Base-by-base conservation (phyloP, 2,113 vertebrate species). In the Orientallactaga bullata region DNA sequence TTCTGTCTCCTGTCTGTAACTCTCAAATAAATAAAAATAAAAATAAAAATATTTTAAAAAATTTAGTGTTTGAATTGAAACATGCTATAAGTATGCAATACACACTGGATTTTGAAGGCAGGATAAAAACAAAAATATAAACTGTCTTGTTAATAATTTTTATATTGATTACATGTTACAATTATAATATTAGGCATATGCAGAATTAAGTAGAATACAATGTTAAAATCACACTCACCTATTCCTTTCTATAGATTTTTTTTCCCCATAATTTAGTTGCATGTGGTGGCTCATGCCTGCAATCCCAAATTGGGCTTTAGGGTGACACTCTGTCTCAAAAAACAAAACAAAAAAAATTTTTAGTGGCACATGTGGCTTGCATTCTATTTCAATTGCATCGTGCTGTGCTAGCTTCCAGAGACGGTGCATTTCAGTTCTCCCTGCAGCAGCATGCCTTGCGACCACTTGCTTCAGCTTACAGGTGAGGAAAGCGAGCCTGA, bases 141-240 rank as follows among this genome's bases (percentile, higher is more conserved):
- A 90, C 60, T 68, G 42, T 66, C 30, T 94, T 73, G 15, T 77
- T 79, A 47, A 30, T 47, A 69, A 37, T 71, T 90, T 94, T 78
- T 91, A 35, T 69, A 32, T 35, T 78, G 65, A 74, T 89, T 86
- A 20, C 37, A 86, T 65, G 30, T 85, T 60, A 58, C 85, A 79
- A 69, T 91, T 35, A 80, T 73, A 73, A 85, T 72, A 74, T 81
- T 92, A 81, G 71, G 10, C 23, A 28, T 65, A 32, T 16, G 17
- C 3, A 84, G 51, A 24, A 7, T 72, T 84, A 86, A 79, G 71
- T 81, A 68, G 93, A 89, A 74, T 69, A 24, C 11, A 30, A n/a
- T 58, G n/a, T 92, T 88, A 76, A 91, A 87, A 77, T 80, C 32
- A 87, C 15, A 17, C 20, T 51, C 16, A 47, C 26, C 68, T 93